Evolutionary conservation across 2,888 invertebrate species (phyloP).

Genomic region (Panzeria rudis): DNA sequence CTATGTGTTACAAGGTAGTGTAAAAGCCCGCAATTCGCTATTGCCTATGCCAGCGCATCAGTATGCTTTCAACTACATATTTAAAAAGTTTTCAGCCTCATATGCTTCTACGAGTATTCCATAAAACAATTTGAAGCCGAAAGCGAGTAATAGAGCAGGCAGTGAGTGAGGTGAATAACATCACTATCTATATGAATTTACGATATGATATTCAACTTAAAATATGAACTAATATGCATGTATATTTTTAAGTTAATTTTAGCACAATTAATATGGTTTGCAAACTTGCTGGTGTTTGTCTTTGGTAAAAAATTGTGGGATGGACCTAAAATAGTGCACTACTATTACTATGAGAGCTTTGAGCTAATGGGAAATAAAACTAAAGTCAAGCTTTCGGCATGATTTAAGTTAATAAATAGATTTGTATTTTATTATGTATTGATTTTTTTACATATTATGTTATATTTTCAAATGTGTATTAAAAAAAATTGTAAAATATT

Average conservation of each 20-base stretch:
- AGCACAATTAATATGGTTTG: conserved; percentile 44
- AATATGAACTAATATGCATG: too few relatives aligned
- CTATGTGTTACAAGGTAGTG: too few relatives aligned
- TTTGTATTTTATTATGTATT: conserved; percentile 9
- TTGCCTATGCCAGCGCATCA: too few relatives aligned
- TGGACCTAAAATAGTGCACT: conserved; percentile 66
- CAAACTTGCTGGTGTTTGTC: conserved; percentile 17
- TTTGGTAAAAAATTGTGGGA: conserved; percentile 61
- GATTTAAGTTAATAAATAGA: conserved; percentile 4
- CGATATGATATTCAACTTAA: too few relatives aligned
- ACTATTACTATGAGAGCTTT: conserved; percentile 69
- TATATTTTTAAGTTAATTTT: conserved; percentile 34
- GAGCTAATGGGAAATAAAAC: conserved; percentile 41
- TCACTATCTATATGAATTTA: too few relatives aligned
- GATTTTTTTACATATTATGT: conserved; percentile 7
- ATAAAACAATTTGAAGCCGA: too few relatives aligned
- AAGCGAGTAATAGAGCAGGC: too few relatives aligned
- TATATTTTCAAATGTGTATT: conserved; percentile 11
- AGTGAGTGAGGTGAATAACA: too few relatives aligned
- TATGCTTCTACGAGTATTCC: too few relatives aligned
- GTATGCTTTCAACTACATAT: too few relatives aligned
- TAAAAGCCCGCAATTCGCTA: too few relatives aligned
- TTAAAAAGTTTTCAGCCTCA: too few relatives aligned
- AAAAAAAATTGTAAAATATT: neutral
- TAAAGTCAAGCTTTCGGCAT: conserved; percentile 9